Base-by-base conservation (phyloP, 2,113 vertebrate species). In the Cisticola juncidis region DNA sequence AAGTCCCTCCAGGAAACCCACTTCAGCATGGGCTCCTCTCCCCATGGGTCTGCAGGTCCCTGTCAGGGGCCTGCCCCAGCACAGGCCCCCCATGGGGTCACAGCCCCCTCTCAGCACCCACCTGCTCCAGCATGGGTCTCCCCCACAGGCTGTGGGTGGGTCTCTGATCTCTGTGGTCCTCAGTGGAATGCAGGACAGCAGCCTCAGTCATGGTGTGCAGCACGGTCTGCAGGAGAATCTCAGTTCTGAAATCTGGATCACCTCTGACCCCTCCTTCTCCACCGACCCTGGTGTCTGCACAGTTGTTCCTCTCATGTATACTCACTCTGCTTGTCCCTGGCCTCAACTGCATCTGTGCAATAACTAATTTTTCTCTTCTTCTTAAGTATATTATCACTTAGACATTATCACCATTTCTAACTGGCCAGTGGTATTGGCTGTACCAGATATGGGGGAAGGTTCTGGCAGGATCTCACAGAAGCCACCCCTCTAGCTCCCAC, bases 171-270 rank as follows among this genome's bases (percentile, higher is more conserved):
- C 36, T 29, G 21, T 36, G 54, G 13, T 31, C 33, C 66, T 53
- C 47, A 5, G 0, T 22, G 38, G 21, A 11, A 22, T 44, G 47
- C 26, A 53, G 33, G 15, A 31, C 36, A 42, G 33, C 56, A 53
- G 33, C 47, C 13, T 36, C 26, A 35, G 31, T 12, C 56, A 17
- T 12, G 10, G 10, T 28, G 25, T 44, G 25, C 36, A 61, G 45
- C 21, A 25, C 12, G 5, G 12, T 23, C 45, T 20, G 16, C 45
- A 51, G 56, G 25, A 35, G 8, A 53, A 44, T 45, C 21, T 71
- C 17, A 53, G 0, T 72, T 53, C 21, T 0, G 0, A 26, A 26
- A 17, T 11, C 16, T 44, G 25, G 16, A 82, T 13, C 45, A 51
- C 16, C 16, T 71, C 56, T 2, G 1, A 5, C 35, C 12, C 8